phyloP scores from a whole-genome alignment of 2,888 invertebrate genomes.

The Graphium colonna region DNA sequence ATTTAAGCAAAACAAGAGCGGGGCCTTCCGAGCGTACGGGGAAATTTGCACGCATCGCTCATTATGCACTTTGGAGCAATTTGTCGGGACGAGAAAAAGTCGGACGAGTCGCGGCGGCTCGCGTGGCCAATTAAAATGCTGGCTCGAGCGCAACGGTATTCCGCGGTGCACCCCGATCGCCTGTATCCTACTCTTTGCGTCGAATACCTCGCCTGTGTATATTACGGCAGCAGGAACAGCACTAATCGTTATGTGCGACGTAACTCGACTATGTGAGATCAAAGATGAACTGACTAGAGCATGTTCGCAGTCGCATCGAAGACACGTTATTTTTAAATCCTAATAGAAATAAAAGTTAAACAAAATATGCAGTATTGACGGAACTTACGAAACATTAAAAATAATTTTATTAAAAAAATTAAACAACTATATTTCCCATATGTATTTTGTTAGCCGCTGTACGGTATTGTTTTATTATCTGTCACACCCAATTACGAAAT shows the following conservation, averaged over 20 bases:
- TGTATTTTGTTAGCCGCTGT: too few relatives aligned
- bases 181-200: conserved; percentile 64
- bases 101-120: conserved; percentile 67
- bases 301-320: too few relatives aligned
- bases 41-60: conserved; percentile 80
- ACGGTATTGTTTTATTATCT: too few relatives aligned
- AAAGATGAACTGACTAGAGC: too few relatives aligned
- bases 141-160: conserved; percentile 47
- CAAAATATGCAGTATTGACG: too few relatives aligned
- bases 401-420: too few relatives aligned
- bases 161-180: conserved; percentile 48
- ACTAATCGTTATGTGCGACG: conserved; percentile 4
- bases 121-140: conserved; percentile 79
- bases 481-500: too few relatives aligned
- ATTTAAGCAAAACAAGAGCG: conserved; percentile 78
- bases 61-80: conserved; percentile 80
- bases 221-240: conserved; percentile 33
- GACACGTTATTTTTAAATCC: too few relatives aligned
- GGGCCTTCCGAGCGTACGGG: conserved; percentile 65
- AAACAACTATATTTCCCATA: too few relatives aligned
- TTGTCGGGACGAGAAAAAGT: conserved; percentile 76
- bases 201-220: conserved; percentile 37
- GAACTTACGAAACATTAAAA: too few relatives aligned
- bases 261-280: too few relatives aligned
- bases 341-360: too few relatives aligned